These are phyloP conservation scores for Ondatra zibethicus DNA, from an alignment of 2,113 vertebrate species.

Conservation along the genomic window DNA sequence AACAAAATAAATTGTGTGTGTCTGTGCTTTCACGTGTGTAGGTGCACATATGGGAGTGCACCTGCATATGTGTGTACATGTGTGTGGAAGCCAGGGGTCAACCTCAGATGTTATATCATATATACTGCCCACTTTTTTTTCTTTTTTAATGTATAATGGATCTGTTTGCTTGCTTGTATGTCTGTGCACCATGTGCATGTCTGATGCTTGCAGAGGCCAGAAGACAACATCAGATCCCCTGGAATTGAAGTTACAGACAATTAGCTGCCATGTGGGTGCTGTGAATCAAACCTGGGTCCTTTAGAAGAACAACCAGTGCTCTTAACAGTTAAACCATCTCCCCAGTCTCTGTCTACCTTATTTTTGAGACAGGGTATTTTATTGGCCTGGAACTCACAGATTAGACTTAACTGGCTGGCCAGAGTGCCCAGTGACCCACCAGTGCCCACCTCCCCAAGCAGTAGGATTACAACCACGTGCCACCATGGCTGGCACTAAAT, in stretches of 20 bases:
- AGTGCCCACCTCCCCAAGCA: not conserved
- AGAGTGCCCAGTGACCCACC: not conserved
- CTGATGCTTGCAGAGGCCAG: not conserved
- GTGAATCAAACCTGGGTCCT: not conserved
- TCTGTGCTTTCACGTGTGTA: not conserved
- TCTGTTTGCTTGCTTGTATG: not conserved
- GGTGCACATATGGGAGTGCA: fast-evolving
- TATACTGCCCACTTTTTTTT: not conserved
- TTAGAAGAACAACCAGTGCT: not conserved
- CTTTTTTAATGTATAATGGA: too few species aligned
- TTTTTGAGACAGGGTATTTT: not conserved
- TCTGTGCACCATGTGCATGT: not conserved
- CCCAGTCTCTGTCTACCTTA: not conserved
- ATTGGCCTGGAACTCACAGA: not conserved
- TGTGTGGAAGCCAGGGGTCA: not conserved
- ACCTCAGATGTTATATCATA: not conserved
- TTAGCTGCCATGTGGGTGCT: not conserved
- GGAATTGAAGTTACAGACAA: not conserved
- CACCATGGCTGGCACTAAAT: not conserved
- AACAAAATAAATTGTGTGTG: not conserved
- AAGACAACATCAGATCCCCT: not conserved
- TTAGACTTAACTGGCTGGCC: not conserved
- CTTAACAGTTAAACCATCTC: not conserved
- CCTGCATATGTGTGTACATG: not conserved
- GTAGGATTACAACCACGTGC: not conserved